Evolutionary conservation across 2,797 vertebrate genomes (phyloP), one percentile per base, ranked within the genome.

Genomic region (Eulemur albifrons): DNA sequence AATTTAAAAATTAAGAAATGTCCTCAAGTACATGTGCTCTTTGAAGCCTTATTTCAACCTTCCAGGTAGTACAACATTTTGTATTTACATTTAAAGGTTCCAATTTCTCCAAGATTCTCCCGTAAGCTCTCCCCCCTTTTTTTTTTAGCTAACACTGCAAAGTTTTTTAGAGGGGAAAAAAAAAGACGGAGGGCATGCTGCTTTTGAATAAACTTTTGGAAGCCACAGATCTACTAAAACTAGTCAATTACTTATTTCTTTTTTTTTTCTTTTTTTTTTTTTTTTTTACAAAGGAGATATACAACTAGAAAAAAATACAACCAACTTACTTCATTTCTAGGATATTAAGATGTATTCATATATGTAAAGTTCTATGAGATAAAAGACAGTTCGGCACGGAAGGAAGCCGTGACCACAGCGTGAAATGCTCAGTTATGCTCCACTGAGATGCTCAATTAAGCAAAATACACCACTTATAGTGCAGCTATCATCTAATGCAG

Each of bases 41-140:
- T 18, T 73, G 25, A 94, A 82, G 61, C 13, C 69, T 90, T 63
- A 67, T 57, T 95, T 80, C 45, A 93, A 77, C 5, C 23, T 80
- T 94, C 15, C 57, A 92, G 15, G 8, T 67, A 27, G 50, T 40
- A 50, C 1, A 63, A 67, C 4, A 63, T 15, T 90, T 57, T 72
- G 5, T 35, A 70, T 63, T 81, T 88, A 63, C 17, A 77, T 40
- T 59, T 59, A 20, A 20, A 77, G 27, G 12, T 35, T 65, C 25
- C 70, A 95, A 65, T 30, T 89, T 85, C 35, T 35, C 69, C 59
- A 90, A 93, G 23, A 48, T n/a, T 83, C 54, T 93, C 89, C 61
- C 32, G 81, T 40, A 95, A 80, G 14, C 40, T 79, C 12, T 59
- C 23, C 61, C n/a, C n/a, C 43, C 4, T 38, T 38, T 38, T 38